phyloP scores from a whole-genome alignment of 2,113 vertebrate species.

The Chionodraco myersi region DNA sequence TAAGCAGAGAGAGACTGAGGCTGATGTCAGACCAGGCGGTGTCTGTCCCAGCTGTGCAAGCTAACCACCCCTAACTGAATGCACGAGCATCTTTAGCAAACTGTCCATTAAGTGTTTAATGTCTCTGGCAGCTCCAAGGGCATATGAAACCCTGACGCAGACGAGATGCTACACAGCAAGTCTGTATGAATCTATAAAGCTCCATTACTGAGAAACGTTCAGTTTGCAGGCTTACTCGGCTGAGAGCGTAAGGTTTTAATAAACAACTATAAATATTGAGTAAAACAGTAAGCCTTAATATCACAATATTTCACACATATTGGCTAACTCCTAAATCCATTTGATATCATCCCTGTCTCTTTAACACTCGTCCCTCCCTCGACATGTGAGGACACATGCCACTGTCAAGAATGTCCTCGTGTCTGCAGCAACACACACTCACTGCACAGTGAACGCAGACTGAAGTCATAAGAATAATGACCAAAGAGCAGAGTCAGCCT shows the following conservation, averaged over 20 bases:
- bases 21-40: slow-evolving; percentile 19
- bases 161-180: slow-evolving; percentile 45
- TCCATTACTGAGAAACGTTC: slow-evolving; percentile 54
- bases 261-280: slow-evolving; percentile 55
- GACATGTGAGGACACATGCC: slow-evolving; percentile 46
- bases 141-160: slow-evolving; percentile 60
- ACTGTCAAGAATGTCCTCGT: background rate
- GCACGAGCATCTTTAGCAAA: slow-evolving; percentile 62
- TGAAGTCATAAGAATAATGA: slow-evolving; percentile 18
- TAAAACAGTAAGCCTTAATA: slow-evolving; percentile 28
- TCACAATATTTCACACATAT: background rate
- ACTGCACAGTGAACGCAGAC: background rate
- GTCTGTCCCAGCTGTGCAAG: slow-evolving; percentile 28
- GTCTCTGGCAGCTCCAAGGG: slow-evolving; percentile 66
- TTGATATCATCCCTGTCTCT: slow-evolving; percentile 37
- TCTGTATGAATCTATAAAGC: slow-evolving; percentile 51
- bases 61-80: slow-evolving; percentile 36
- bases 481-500: slow-evolving; percentile 6
- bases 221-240: slow-evolving; percentile 20
- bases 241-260: slow-evolving; percentile 31
- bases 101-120: slow-evolving; percentile 73
- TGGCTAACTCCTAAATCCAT: background rate
- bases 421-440: slow-evolving; percentile 1
- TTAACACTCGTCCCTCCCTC: slow-evolving; percentile 27
- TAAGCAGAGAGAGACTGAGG: slow-evolving; percentile 38